Conservation (phyloP, 2,113 vertebrate species). For the Ictalurus punctatus region DNA sequence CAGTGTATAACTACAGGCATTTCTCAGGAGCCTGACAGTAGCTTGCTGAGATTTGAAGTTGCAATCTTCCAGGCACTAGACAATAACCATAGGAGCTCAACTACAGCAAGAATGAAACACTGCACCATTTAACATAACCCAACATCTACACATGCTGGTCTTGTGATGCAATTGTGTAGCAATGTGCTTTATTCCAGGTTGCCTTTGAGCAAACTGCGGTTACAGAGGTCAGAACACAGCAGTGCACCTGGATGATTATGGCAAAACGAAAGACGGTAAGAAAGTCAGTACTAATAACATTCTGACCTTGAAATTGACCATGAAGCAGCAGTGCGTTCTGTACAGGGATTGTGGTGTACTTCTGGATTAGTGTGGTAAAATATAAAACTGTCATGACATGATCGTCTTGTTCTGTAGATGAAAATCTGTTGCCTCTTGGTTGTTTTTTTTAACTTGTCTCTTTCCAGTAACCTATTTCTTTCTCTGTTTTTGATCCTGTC, state of each 20-base stretch:
- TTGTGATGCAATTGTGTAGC: constrained; percentile 3
- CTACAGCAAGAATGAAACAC: not conserved
- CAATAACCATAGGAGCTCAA: not conserved
- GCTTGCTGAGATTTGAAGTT: not conserved
- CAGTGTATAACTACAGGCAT: not conserved
- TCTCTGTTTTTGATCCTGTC: not conserved
- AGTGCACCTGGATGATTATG: not conserved
- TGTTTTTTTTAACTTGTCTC: not conserved
- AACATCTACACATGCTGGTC: not conserved
- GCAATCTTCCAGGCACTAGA: not conserved
- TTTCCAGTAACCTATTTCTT: not conserved
- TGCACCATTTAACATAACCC: not conserved
- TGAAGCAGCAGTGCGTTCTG: not conserved
- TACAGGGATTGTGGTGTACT: not conserved
- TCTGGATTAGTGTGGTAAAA: not conserved
- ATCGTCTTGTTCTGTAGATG: not conserved
- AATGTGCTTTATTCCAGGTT: not conserved
- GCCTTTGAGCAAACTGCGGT: constrained; percentile 1
- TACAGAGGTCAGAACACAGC: constrained; percentile 19
- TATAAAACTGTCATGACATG: not conserved
- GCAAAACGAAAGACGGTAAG: not conserved
- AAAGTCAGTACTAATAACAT: not conserved
- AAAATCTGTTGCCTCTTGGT: not conserved
- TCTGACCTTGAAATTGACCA: not conserved
- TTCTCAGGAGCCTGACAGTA: not conserved